Evolutionary conservation across 1,140 invertebrate genomes (phyloP).

Genomic region (Phocides pigmalion): DNA sequence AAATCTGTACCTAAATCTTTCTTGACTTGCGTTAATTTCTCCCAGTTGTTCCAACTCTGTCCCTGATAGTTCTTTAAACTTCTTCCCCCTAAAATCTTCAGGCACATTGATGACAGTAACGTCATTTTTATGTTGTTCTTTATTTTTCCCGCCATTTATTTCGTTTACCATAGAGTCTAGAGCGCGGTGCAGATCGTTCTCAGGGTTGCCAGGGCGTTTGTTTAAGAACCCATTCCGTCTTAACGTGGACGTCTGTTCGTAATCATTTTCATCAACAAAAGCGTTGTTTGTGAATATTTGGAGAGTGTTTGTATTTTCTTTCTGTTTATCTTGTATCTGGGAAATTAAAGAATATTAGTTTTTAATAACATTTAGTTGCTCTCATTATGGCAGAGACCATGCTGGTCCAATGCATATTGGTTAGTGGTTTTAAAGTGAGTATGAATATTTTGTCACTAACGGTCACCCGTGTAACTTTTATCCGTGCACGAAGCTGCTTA

Average conservation of each 20-base stretch:
- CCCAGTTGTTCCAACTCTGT: conserved; percentile 58
- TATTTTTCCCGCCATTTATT: conserved; percentile 48
- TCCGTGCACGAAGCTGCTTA: no score
- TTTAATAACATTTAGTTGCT: background rate
- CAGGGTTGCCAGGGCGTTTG: conserved; percentile 63
- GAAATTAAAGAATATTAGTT: conserved; percentile 27
- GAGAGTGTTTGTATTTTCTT: conserved; percentile 45
- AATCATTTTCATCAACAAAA: conserved; percentile 45
- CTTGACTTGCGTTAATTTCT: conserved; percentile 59
- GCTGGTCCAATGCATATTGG: no score
- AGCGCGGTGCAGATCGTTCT: conserved; percentile 64
- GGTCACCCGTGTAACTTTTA: no score
- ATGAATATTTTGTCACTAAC: no score
- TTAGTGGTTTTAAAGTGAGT: no score
- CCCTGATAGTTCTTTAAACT: conserved; percentile 60
- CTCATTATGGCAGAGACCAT: no score
- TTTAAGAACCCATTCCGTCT: conserved; percentile 65
- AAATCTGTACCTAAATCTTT: conserved; percentile 65
- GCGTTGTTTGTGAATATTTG: conserved; percentile 60
- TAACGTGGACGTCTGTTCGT: conserved; percentile 35
- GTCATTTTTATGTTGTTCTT: conserved; percentile 38
- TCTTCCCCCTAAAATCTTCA: conserved; percentile 61
- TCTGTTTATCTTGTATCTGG: conserved; percentile 55
- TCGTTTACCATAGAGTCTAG: conserved; percentile 67
- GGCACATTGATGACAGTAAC: conserved; percentile 33